These are phyloP conservation scores for Octomys mimax DNA, from an alignment of 2,797 vertebrate genomes.

Conservation along the genomic window DNA sequence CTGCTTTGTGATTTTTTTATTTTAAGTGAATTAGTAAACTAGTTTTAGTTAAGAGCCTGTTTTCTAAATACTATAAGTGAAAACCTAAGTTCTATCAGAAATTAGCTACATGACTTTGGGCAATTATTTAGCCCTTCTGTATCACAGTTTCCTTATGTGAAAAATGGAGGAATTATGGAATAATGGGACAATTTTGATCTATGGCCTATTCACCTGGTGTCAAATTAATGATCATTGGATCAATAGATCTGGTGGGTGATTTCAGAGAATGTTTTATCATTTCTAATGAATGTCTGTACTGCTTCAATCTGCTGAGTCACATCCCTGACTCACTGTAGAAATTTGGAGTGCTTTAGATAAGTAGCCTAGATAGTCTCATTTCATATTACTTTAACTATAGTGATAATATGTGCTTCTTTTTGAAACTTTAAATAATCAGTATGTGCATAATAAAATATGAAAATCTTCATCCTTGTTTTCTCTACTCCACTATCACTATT, in stretches of 20 bases:
- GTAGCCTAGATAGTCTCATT: background rate
- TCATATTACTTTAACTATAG: conserved; percentile 46
- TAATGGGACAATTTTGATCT: background rate
- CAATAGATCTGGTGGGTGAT: background rate
- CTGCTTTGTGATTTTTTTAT: background rate
- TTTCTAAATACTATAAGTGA: background rate
- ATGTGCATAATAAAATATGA: background rate
- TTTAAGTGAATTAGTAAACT: background rate
- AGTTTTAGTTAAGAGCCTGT: background rate
- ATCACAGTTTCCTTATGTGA: background rate
- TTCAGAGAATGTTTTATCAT: background rate
- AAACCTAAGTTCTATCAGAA: background rate
- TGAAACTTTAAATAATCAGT: background rate
- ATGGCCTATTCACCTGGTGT: background rate
- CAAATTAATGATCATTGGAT: background rate
- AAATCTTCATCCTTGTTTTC: background rate
- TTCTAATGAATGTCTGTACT: background rate
- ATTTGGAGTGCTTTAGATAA: background rate
- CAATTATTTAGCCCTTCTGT: background rate
- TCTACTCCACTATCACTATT: background rate
- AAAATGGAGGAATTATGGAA: background rate
- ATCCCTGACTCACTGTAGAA: background rate
- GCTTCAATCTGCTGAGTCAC: background rate
- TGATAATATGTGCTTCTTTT: background rate
- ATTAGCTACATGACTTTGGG: background rate